Base-by-base conservation (phyloP, 2,113 vertebrate species). In the Phocoena phocoena region DNA sequence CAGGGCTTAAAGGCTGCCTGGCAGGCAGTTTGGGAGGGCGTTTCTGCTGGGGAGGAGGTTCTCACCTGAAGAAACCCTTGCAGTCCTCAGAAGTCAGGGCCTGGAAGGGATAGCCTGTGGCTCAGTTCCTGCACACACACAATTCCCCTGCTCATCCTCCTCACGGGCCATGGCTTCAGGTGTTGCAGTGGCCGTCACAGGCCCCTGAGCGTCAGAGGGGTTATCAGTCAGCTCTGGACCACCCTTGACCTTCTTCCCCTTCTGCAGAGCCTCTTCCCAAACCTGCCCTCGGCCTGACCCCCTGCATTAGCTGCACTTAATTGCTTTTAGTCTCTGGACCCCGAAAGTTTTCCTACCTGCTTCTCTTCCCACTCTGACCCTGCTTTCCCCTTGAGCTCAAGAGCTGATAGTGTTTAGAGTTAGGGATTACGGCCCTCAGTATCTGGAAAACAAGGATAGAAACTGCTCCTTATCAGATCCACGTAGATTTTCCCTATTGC, bases 101-200 rank as follows among this genome's bases (percentile, higher is more conserved):
- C 0, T 98, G 98, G 95, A 98, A 99, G 93, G 98, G 99, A 76
- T 98, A 99, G 23, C 99, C 98, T 0, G 92, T 98, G 93, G 98
- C 99, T 0, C 65, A 94, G 96, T 99, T 98, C 41, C 98, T 98
- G 0, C 98, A 99, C 13, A 98, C 0, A 94, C 96, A 0, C 99
- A 99, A 33, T 95, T 93, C 41, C 98, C 98, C 3, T 93, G 95
- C 60, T 96, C 95, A 1, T 55, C 96, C 0, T 92, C 63, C 55
- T 15, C 41, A 6, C 17, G 53, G 79, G 11, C 73, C 79, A 81
- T 90, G 63, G 26, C 20, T 21, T 70, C 93, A 70, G 89, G 73
- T 15, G 21, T 62, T 58, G 70, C 11, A 2, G 41, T 94, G 62
- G 65, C 44, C 10, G 26, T 87, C 13, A 20, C 33, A 65, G 58